A percentile compares a stretch with the other conserved stretches of the same genome.
Evolutionary conservation across 2,113 vertebrate species (phyloP).

Genomic region (Scytalopus superciliaris): DNA sequence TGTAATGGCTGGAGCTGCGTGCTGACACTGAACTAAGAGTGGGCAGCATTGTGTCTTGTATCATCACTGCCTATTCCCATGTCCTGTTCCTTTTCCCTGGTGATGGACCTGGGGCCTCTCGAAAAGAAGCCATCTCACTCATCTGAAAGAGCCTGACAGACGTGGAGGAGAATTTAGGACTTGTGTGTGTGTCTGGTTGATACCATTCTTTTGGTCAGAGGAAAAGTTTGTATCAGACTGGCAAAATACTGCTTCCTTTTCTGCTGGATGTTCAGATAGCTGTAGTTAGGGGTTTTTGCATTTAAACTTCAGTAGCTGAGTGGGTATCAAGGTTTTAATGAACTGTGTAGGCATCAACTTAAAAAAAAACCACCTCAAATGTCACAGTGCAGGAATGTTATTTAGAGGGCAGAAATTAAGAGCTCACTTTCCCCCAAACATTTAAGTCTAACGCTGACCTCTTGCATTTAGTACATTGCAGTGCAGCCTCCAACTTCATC

Average conservation of each 20-base stretch:
- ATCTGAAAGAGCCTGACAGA: background rate
- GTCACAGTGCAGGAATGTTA: background rate
- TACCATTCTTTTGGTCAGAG: background rate
- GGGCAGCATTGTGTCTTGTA: constrained; percentile 11
- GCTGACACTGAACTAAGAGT: constrained; percentile 10
- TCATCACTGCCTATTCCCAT: background rate
- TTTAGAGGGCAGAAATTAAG: background rate
- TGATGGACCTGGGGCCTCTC: background rate
- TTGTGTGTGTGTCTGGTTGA: background rate
- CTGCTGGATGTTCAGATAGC: background rate
- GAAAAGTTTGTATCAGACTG: background rate
- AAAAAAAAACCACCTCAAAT: background rate
- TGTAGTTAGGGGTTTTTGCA: background rate
- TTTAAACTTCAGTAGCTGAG: background rate
- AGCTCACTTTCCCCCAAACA: background rate
- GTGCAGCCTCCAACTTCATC: background rate
- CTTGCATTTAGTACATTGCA: background rate
- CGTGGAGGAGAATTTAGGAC: background rate
- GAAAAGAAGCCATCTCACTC: background rate
- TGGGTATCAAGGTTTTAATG: background rate
- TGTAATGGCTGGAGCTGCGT: background rate
- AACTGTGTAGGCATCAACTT: background rate
- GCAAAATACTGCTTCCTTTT: background rate
- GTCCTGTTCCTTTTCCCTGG: background rate
- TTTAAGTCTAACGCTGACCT: background rate